Evolutionary conservation across 2,113 vertebrate genomes (phyloP).

Genomic region (Vulpes lagopus): DNA sequence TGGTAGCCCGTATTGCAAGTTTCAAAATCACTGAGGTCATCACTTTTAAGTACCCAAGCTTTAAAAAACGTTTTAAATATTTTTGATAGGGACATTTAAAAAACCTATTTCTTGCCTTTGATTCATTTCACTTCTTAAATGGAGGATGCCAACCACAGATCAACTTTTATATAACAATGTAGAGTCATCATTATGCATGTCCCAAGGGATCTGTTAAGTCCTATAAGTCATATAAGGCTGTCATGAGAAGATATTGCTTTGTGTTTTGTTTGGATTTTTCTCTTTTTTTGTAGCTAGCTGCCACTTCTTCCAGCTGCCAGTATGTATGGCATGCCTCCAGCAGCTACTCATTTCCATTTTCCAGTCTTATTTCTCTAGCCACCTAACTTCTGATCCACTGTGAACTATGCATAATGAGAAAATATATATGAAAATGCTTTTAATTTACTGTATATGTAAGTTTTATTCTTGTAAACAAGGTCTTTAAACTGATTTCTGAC

Average conservation of each 20-base stretch:
- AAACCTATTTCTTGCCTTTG: conserved; percentile 34
- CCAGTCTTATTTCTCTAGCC: not conserved
- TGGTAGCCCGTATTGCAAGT: not conserved
- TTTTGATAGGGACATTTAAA: conserved; percentile 41
- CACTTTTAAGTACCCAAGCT: not conserved
- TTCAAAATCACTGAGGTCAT: conserved; percentile 8
- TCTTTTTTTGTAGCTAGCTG: not conserved
- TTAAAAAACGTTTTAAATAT: conserved; percentile 40
- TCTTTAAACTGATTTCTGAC: conserved; percentile 20
- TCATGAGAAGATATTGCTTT: conserved; percentile 4
- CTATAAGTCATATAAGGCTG: not conserved
- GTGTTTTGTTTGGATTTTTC: conserved; percentile 6
- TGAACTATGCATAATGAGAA: not conserved
- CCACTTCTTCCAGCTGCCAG: not conserved
- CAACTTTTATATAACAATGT: conserved; percentile 25
- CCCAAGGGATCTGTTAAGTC: not conserved
- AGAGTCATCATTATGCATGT: not conserved
- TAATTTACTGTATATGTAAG: not conserved
- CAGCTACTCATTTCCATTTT: not conserved
- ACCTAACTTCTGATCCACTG: not conserved
- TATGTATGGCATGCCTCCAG: not conserved
- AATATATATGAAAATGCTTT: conserved; percentile 20
- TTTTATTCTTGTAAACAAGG: conserved; percentile 35
- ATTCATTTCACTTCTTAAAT: conserved; percentile 39
- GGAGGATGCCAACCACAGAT: conserved; percentile 12